Evolutionary conservation across 1,140 invertebrate genomes (phyloP), one percentile per base, ranked within the genome.

Genomic region (Carcinoscorpius rotundicauda): DNA sequence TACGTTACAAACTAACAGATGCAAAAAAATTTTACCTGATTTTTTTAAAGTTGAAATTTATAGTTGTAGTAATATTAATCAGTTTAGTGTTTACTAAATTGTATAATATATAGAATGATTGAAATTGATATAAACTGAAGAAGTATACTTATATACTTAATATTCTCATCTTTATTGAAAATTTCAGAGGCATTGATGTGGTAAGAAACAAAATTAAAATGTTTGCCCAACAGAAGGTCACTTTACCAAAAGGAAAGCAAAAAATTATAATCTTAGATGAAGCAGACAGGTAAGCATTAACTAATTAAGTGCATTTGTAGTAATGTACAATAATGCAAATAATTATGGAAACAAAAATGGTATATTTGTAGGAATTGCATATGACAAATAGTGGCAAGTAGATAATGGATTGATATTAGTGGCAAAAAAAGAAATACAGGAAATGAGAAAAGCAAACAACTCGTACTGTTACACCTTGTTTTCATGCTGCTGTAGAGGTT

Each of bases 261-360:
- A 99, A 99, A 79, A 97, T 99, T 66, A 90, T 99, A 58, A 97
- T 99, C 69, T 78, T 99, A 11, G 97, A 99, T 81, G 97, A 99
- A 81, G 97, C 97, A 1, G 97, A 99, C 78, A 97, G 85, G 83
- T 87, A 76, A 60, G 56, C 69, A 49, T 51, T 49, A 62, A 52
- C 52, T 58, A 67, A 57, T 55, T 0, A 29, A 29, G 29, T 29
- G 2, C 29, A 29, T 29, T 29, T 29, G 29, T 29, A 29, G 29
- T 29, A 29, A 29, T 29, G 29, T 29, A 29, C 29, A 29, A 2
- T 29, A 29, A 29, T 29, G 29, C 29, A 29, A 29, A 29, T 29
- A 29, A 29, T 29, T 29, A 29, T 29, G 29, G 29, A 29, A 29
- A 29, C 29, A 29, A 29, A 1, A 29, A 29, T 29, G 2, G 29